phyloP scores from a whole-genome alignment of 2,888 invertebrate species.

The Dorcus parallelipipedus region DNA sequence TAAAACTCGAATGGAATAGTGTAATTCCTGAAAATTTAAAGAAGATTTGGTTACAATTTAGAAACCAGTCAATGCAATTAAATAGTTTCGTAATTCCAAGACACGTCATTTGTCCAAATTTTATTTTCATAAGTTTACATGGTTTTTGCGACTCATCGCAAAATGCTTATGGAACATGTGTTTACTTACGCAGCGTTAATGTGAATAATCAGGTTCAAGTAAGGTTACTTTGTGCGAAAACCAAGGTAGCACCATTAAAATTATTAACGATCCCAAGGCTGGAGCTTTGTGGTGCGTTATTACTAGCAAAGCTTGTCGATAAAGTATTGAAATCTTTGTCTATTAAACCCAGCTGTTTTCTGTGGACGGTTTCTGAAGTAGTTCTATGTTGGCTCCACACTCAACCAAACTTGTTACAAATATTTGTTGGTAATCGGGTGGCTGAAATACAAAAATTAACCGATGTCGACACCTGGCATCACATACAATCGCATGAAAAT shows the following conservation, averaged over 20 bases:
- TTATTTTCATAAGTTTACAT: constrained; percentile 13
- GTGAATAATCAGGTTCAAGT: not conserved
- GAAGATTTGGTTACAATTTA: constrained; percentile 7
- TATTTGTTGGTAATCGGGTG: no score
- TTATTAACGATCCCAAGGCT: constrained; percentile 12
- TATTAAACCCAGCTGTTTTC: not conserved
- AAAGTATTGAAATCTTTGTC: not conserved
- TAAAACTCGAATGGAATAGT: constrained; percentile 17
- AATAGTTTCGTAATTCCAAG: constrained; percentile 6
- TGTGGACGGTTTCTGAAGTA: constrained; percentile 8
- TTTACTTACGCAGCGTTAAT: constrained; percentile 21
- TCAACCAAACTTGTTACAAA: no score
- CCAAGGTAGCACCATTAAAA: constrained; percentile 9
- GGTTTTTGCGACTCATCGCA: constrained; percentile 28
- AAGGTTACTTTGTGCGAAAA: constrained; percentile 9
- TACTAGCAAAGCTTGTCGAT: constrained; percentile 5
- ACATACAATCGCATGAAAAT: constrained; percentile 8
- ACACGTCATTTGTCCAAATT: not conserved
- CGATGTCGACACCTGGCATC: constrained; percentile 5
- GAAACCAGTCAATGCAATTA: not conserved
- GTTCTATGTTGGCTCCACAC: constrained; percentile 7
- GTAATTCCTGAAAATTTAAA: constrained; percentile 6
- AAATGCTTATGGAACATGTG: constrained; percentile 25
- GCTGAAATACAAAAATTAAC: constrained; percentile 11
- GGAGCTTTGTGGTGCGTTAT: constrained; percentile 11